These are phyloP conservation scores for Shargacucullia verbasci DNA, from an alignment of 2,888 invertebrate species.

Conservation along the genomic window DNA sequence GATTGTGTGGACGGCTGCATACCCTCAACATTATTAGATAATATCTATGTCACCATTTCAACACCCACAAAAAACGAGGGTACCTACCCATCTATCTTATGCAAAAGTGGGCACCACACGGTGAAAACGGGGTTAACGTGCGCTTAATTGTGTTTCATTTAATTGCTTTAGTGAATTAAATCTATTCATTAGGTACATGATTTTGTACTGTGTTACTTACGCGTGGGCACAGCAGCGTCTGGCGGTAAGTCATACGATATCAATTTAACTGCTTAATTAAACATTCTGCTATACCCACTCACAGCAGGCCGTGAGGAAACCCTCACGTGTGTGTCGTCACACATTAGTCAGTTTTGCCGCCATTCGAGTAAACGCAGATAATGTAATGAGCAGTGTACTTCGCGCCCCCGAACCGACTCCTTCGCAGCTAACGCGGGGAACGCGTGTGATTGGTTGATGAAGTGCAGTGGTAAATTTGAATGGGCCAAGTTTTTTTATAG, in stretches of 20 bases:
- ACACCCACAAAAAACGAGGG: too few species aligned
- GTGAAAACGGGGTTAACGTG: too few species aligned
- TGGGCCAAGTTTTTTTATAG: conserved; percentile 1
- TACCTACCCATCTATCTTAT: too few species aligned
- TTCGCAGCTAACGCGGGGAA: conserved; percentile 44
- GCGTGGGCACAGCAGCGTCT: conserved; percentile 26
- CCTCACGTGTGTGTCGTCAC: conserved; percentile 51
- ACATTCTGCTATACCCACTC: conserved; percentile 14
- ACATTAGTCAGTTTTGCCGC: conserved; percentile 46
- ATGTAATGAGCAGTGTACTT: conserved; percentile 65
- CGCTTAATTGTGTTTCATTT: too few species aligned
- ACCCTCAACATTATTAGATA: too few species aligned
- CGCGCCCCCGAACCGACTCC: conserved; percentile 56
- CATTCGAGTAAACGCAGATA: conserved; percentile 63
- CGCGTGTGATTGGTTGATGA: conserved; percentile 40
- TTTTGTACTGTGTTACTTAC: not conserved
- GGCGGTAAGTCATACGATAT: conserved; percentile 22
- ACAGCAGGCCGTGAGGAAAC: conserved; percentile 33
- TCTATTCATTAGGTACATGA: too few species aligned
- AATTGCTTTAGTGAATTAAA: too few species aligned
- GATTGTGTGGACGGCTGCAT: too few species aligned
- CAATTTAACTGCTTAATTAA: conserved; percentile 30
- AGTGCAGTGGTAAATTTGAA: conserved; percentile 22
- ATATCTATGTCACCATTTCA: too few species aligned
- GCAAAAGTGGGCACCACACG: too few species aligned